A percentile compares a stretch with the other conserved stretches of the same genome.
Conservation (phyloP, 2,113 vertebrate genomes). For the Myotis davidii region DNA sequence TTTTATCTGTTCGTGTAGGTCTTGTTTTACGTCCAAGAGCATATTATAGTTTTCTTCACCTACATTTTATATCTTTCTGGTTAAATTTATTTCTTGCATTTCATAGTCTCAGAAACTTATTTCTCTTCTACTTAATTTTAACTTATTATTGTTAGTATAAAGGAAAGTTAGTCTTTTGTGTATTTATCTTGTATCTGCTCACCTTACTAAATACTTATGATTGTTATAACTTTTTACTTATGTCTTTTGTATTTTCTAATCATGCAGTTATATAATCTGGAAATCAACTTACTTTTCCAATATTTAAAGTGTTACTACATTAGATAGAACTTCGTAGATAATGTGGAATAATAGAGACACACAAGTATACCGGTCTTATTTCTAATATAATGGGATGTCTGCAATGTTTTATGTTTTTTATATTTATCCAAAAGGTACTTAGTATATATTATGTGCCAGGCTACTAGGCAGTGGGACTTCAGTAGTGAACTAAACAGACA, state of each 20-base stretch:
- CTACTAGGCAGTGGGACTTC: background rate
- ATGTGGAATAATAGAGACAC: background rate
- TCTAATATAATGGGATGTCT: background rate
- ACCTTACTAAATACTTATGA: background rate
- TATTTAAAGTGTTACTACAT: background rate
- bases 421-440: background rate
- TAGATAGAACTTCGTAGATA: constrained; percentile 32
- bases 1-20: background rate
- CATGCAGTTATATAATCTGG: background rate
- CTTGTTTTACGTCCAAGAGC: constrained; percentile 8
- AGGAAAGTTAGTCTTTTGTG: background rate
- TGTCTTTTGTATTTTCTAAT: constrained; percentile 38
- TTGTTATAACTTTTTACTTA: constrained; percentile 8
- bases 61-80: background rate
- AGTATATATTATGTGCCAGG: background rate
- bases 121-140: constrained; percentile 49
- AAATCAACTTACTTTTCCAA: background rate
- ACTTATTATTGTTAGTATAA: constrained; percentile 10
- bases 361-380: background rate
- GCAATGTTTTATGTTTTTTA: background rate
- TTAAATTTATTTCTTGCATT: constrained; percentile 22
- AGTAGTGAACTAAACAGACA: background rate
- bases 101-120: background rate
- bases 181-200: background rate
- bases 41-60: constrained; percentile 15